Evolutionary conservation across 2,113 vertebrate genomes (phyloP), one percentile per base, ranked within the genome.

Genomic region (Machaerirhynchus nigripectus): DNA sequence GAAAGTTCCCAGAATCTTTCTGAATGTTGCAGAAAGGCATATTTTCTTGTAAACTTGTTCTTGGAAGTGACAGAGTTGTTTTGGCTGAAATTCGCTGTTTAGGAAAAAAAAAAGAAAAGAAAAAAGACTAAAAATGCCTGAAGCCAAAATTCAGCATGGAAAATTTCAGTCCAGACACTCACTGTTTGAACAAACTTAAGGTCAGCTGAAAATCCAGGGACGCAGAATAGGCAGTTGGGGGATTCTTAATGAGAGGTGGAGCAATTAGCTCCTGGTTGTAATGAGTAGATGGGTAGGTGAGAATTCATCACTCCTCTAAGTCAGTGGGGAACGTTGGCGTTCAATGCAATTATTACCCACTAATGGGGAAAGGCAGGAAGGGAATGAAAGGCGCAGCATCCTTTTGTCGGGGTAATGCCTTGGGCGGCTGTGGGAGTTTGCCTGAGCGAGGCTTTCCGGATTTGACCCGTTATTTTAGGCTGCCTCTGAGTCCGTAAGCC

Each of bases 1-100:
- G 71, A 70, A 94, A 39, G 53, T 91, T 95, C 78, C 89, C 93
- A 95, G 91, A 91, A 89, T 50, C 70, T 84, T 71, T 78, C 74
- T 57, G 59, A 59, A 31, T 2, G 15, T 35, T 91, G 67, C 81
- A 91, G 77, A 84, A 82, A 89, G 74, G 46, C 87, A 3, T 88
- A 20, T 91, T 95, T 95, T 91, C 78, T 86, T 94, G 63, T 91
- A 74, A 95, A 87, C 91, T 91, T 65, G 53, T 90, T 95, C 95
- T 90, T 91, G 93, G 95, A 95, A 95, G 85, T 10, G 1, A 50
- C 71, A 46, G 84, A 80, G 82, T 61, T 91, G 84, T 85, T 91
- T 77, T 95, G 94, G 84, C 81, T 87, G 74, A 87, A 91, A 85
- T 57, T 65, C 85, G 47, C 39, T 88, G 19, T 69, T 74, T 59